These are phyloP conservation scores for Thaleichthys pacificus DNA, from an alignment of 2,797 vertebrate genomes.

Conservation along the genomic window DNA sequence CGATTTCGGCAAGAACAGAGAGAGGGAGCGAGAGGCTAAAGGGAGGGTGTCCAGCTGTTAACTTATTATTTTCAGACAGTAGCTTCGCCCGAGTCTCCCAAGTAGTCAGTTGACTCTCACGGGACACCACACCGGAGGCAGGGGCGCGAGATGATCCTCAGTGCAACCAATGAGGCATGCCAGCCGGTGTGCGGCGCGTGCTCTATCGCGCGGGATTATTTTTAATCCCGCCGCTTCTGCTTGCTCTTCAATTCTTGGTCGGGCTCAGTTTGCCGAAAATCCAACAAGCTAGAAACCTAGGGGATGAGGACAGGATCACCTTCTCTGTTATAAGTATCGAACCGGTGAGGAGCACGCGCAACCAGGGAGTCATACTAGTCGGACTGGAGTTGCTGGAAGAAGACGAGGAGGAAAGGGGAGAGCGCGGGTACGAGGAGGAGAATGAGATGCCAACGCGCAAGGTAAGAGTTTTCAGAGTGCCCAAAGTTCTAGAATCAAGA, in stretches of 20 bases:
- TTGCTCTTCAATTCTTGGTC: constrained; percentile 57
- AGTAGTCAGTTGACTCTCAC: constrained; percentile 28
- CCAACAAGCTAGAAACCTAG: not conserved
- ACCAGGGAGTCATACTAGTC: not conserved
- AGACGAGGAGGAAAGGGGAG: constrained; percentile 20
- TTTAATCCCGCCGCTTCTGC: constrained; percentile 52
- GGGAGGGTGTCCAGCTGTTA: constrained; percentile 49
- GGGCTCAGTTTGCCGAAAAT: constrained; percentile 47
- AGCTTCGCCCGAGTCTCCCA: constrained; percentile 33
- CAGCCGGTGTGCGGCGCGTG: constrained; percentile 37
- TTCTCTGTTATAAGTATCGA: constrained; percentile 72
- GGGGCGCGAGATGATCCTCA: constrained; percentile 44
- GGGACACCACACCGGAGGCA: constrained; percentile 20
- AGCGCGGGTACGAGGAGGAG: constrained; percentile 61
- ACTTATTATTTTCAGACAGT: constrained; percentile 25
- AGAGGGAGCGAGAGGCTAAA: constrained; percentile 8
- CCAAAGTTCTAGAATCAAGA: not conserved
- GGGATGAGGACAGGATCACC: constrained; percentile 40
- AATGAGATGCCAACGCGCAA: constrained; percentile 60
- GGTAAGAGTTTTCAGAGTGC: constrained; percentile 42
- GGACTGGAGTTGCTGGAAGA: constrained; percentile 24
- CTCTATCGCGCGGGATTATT: constrained; percentile 27
- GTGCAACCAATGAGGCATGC: constrained; percentile 53
- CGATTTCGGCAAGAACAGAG: constrained; percentile 34
- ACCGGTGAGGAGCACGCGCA: constrained; percentile 37